Conservation (phyloP, 37 sponge, comb jelly and placozoan species). For the Beroe ovata region DNA sequence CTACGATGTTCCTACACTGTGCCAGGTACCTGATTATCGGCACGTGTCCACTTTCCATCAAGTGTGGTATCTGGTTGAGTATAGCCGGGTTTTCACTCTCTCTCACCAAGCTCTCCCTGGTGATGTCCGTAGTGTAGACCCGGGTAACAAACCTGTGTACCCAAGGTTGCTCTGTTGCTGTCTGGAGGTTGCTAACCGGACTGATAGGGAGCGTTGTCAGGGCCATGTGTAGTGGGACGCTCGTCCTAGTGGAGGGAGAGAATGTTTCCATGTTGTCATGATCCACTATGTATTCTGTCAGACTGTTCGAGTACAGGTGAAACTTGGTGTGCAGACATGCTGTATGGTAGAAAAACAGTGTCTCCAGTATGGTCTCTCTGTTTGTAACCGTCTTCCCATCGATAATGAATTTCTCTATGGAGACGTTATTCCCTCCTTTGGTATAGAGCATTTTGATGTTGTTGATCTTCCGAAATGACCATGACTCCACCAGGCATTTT, state of each 20-base stretch:
- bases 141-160: neutral
- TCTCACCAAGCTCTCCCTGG: neutral
- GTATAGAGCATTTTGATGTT: neutral
- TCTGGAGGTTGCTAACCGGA: neutral
- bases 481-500: neutral
- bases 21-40: slow-evolving; percentile 7
- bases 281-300: slow-evolving; percentile 25
- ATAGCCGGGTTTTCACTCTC: neutral
- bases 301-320: slow-evolving; percentile 27
- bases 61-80: neutral
- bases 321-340: neutral
- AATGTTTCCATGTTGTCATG: neutral
- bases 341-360: slow-evolving; percentile 17
- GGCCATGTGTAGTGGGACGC: slow-evolving; percentile 1
- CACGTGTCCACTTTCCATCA: neutral
- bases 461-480: neutral
- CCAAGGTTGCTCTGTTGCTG: neutral
- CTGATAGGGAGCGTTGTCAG: neutral
- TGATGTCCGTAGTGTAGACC: neutral
- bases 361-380: neutral
- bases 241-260: slow-evolving; percentile 2
- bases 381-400: neutral
- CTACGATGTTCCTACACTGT: neutral
- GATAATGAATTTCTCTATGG: neutral
- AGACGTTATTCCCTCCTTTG: neutral